Evolutionary conservation across 2,113 vertebrate genomes (phyloP).

Genomic region (Puma concolor): DNA sequence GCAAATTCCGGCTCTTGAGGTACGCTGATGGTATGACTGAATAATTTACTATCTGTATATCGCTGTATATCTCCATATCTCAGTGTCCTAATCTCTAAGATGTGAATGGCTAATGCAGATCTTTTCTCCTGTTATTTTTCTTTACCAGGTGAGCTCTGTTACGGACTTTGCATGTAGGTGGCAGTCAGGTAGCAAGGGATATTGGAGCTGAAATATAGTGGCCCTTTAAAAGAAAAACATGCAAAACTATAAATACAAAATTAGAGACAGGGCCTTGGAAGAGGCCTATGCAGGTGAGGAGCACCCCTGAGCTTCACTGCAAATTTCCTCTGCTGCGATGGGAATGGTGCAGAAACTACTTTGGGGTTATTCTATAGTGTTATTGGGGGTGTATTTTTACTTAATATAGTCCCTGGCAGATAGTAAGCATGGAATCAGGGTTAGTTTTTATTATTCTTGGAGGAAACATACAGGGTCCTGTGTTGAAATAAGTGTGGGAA

Average conservation of each 20-base stretch:
- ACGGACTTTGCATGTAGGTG: background rate
- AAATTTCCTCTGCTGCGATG: background rate
- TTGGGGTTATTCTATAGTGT: background rate
- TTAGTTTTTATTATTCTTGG: background rate
- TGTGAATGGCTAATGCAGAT: background rate
- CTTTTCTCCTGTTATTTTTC: background rate
- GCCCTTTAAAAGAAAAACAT: background rate
- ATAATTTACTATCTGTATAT: background rate
- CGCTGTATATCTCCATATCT: background rate
- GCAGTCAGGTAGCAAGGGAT: background rate
- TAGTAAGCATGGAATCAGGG: background rate
- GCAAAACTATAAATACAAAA: background rate
- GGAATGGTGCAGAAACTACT: background rate
- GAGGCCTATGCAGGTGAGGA: background rate
- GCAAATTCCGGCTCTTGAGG: background rate
- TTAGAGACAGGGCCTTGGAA: background rate
- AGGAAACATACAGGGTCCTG: background rate
- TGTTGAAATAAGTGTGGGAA: background rate
- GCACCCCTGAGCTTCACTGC: background rate
- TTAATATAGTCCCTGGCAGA: background rate
- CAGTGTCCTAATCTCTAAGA: background rate
- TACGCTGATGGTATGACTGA: too few species aligned
- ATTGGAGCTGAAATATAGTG: background rate
- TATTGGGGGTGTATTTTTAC: background rate
- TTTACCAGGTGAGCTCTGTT: background rate